phyloP scores from a whole-genome alignment of 2,888 invertebrate species.

The Drepanosiphum platanoidis region DNA sequence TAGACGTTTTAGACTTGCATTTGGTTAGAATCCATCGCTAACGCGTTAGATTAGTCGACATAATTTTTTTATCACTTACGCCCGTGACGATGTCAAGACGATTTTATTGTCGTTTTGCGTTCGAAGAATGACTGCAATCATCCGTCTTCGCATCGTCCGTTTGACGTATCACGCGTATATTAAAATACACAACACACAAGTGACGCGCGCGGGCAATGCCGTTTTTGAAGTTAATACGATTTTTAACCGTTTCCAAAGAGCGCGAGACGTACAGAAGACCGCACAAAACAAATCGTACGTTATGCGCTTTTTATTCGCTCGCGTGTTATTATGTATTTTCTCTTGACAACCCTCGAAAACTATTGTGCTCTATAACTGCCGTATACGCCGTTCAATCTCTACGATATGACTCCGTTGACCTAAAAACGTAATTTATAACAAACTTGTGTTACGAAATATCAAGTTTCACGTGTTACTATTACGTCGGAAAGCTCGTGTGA shows the following conservation, averaged over 20 bases:
- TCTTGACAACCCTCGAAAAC: background rate
- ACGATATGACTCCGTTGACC: constrained; percentile 29
- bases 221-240: background rate
- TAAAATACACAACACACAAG: background rate
- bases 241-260: background rate
- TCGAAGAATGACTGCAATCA: no score
- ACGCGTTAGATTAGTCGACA: no score
- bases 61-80: no score
- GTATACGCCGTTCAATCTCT: constrained; percentile 34
- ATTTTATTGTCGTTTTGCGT: no score
- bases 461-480: background rate
- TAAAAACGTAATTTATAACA: constrained; percentile 52
- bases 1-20: no score
- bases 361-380: background rate
- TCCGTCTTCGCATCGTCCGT: background rate
- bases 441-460: constrained; percentile 36
- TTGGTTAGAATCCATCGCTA: no score
- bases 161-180: background rate
- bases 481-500: background rate
- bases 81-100: no score
- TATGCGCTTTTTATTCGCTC: background rate
- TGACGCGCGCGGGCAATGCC: background rate
- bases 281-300: background rate
- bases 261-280: background rate
- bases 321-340: constrained; percentile 8